Evolutionary conservation across 2,797 vertebrate genomes (phyloP), one percentile per base, ranked within the genome.

Genomic region (Carapus acus): DNA sequence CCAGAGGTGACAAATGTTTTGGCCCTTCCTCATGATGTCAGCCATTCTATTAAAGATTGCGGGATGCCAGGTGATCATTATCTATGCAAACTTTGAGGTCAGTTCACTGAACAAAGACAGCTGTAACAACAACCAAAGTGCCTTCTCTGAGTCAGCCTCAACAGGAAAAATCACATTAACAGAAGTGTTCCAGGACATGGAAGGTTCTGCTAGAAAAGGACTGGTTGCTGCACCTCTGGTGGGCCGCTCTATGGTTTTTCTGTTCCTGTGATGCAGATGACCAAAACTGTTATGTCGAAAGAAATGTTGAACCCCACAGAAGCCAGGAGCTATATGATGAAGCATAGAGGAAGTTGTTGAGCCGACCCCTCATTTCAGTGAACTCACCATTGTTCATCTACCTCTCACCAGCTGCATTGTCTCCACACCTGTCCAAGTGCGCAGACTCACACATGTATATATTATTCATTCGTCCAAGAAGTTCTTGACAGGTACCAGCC

Each of bases 361-460:
- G 8, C 46, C 72, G 69, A 76, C 63, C 69, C 56, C 67, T 63
- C 47, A 49, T 34, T 23, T 73, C 70, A 33, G 7, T 34, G 62
- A 62, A 68, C 69, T 69, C 69, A 22, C 33, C 47, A 60, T 67
- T 72, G 71, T 67, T 41, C 31, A 6, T 46, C 52, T 42, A 19
- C 44, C 49, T 67, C 43, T 23, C 56, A 42, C 45, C 52, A 37
- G 31, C 38, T 73, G 60, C 69, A 82, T 81, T 81, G 71, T 81
- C 76, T 56, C 62, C 34, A 67, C 74, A 83, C 69, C 74, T 78
- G 71, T 57, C 57, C 36, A 27, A 13, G 33, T 57, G 43, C 22
- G 23, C 11, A 11, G 6, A 29, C 27, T 6, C 31, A 33, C 31
- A 33, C 31, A 33, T 13, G 14, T 13, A 33, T 13, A 33, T 13